Evolutionary conservation across 1,140 invertebrate genomes (phyloP).

Genomic region (Nomia melanderi): DNA sequence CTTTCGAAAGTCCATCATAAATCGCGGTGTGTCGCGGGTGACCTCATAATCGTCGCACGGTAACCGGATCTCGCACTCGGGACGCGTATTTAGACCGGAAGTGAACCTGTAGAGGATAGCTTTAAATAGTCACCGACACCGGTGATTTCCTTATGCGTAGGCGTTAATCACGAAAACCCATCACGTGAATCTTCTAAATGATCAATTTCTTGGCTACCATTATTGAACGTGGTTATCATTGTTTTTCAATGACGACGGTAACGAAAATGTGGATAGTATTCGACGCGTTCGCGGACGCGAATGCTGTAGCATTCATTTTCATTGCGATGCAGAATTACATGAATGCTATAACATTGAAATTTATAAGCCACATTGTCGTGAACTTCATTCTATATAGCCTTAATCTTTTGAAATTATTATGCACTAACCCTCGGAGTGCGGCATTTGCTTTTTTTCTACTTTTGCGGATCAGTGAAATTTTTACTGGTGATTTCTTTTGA

Average conservation of each 20-base stretch:
- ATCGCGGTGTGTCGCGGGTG: conserved; percentile 34
- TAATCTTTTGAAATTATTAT: too few species aligned
- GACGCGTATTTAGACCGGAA: conserved; percentile 70
- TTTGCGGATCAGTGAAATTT: too few species aligned
- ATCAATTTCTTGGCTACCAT: conserved; percentile 24
- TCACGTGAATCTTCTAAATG: conserved; percentile 23
- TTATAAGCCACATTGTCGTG: too few species aligned
- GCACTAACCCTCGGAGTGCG: too few species aligned
- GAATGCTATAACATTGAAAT: too few species aligned
- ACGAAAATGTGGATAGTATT: too few species aligned
- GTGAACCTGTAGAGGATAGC: conserved; percentile 57
- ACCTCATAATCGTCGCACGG: conserved; percentile 53
- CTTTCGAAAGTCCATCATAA: conserved; percentile 51
- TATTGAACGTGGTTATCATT: conserved; percentile 7
- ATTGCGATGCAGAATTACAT: too few species aligned
- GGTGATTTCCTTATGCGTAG: conserved; percentile 31
- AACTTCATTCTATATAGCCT: too few species aligned
- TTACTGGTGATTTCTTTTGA: too few species aligned
- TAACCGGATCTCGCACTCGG: conserved; percentile 67
- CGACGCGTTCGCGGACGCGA: too few species aligned
- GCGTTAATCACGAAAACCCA: conserved; percentile 21
- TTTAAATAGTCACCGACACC: conserved; percentile 63
- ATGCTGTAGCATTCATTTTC: too few species aligned
- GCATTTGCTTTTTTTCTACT: too few species aligned
- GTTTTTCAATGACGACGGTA: background rate